These are phyloP conservation scores for Apomyelois bistriatella DNA, from an alignment of 2,888 invertebrate species.

Conservation along the genomic window DNA sequence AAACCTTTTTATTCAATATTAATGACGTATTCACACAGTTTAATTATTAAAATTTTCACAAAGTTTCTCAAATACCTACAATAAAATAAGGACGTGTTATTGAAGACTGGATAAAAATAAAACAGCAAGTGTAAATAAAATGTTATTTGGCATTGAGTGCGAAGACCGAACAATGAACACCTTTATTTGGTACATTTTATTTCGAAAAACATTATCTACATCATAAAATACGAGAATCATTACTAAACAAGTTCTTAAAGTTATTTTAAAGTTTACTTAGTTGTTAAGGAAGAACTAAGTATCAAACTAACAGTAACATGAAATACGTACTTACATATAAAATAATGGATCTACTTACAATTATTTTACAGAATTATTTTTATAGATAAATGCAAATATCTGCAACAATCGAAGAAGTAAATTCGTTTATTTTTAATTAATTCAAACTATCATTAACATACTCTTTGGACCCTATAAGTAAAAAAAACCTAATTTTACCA, in stretches of 20 bases:
- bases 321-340: neutral
- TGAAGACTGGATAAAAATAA: conserved; percentile 2
- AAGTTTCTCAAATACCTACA: no score
- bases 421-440: conserved; percentile 11
- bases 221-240: neutral
- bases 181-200: conserved; percentile 19
- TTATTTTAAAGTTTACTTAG: neutral
- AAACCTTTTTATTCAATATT: no score
- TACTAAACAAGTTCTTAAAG: neutral
- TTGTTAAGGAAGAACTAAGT: neutral
- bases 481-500: conserved; percentile 12
- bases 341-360: no score
- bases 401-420: conserved; percentile 15
- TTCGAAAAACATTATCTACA: conserved; percentile 5
- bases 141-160: conserved; percentile 20
- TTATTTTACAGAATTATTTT: neutral
- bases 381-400: conserved; percentile 20
- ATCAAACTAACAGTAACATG: neutral
- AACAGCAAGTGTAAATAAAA: conserved; percentile 13
- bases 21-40: no score
- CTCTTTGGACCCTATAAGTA: conserved; percentile 33
- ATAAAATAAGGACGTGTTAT: no score
- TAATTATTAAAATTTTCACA: no score
- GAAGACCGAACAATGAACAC: conserved; percentile 19
- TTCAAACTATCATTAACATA: conserved; percentile 19